phyloP scores from a whole-genome alignment of 2,888 invertebrate species.

The Pristionchus mayeri region DNA sequence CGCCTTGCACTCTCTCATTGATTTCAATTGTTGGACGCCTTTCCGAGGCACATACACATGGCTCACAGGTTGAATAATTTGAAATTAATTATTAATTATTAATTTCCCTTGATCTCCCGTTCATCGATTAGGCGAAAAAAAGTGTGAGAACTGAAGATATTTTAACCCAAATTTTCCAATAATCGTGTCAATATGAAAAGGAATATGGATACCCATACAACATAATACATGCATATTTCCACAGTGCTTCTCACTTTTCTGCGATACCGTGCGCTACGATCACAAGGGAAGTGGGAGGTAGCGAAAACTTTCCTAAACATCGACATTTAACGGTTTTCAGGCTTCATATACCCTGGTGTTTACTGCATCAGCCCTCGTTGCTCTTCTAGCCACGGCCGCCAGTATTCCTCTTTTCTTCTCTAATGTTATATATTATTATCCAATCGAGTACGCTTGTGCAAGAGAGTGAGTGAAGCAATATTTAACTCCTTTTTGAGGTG shows the following conservation, averaged over 20 bases:
- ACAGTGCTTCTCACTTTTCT: background rate
- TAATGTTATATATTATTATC: background rate
- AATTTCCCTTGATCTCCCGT: too few species aligned
- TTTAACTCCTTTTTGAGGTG: background rate
- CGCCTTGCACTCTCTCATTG: background rate
- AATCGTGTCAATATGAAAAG: too few species aligned
- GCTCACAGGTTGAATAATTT: background rate
- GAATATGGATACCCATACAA: too few species aligned
- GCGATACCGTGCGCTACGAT: background rate
- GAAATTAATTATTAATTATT: too few species aligned
- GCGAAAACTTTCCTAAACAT: background rate
- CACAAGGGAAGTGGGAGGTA: conserved; percentile 15
- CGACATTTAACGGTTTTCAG: background rate
- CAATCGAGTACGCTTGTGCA: too few species aligned
- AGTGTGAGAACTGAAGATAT: too few species aligned
- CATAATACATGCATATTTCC: too few species aligned
- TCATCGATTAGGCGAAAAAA: too few species aligned
- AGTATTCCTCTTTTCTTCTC: background rate
- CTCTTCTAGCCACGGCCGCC: background rate
- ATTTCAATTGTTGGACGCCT: background rate
- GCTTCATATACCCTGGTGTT: background rate
- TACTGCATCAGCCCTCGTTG: background rate
- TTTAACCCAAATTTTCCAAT: too few species aligned
- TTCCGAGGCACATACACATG: background rate
- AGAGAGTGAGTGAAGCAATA: background rate